A percentile compares a stretch with the other conserved stretches of the same genome.
These are phyloP conservation scores for Smutsia temminckii DNA, from an alignment of 2,797 vertebrate species.

Conservation along the genomic window DNA sequence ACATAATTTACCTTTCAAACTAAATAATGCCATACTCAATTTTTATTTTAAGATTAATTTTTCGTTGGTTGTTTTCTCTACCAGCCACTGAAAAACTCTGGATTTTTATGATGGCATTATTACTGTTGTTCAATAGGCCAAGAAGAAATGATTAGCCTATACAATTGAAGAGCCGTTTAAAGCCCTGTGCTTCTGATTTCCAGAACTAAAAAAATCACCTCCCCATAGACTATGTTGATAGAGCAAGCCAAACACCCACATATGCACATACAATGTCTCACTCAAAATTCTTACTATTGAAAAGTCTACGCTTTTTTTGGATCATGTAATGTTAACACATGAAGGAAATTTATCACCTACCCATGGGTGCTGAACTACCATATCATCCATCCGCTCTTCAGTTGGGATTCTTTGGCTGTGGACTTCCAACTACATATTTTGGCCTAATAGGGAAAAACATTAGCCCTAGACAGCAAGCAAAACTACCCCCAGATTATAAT, in stretches of 20 bases:
- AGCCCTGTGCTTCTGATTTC: conserved; percentile 37
- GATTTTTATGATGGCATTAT: conserved; percentile 28
- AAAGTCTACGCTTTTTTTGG: background rate
- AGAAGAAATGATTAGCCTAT: conserved; percentile 24
- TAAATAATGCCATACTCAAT: conserved; percentile 25
- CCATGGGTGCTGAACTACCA: background rate
- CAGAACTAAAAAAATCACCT: conserved; percentile 1
- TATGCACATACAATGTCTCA: background rate
- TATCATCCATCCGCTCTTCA: background rate
- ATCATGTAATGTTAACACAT: background rate
- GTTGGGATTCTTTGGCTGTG: background rate
- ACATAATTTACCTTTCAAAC: conserved; percentile 38
- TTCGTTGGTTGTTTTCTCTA: background rate
- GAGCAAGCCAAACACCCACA: conserved; percentile 12
- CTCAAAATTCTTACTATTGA: conserved; percentile 8
- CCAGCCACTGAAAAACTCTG: conserved; percentile 48
- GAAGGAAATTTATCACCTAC: background rate
- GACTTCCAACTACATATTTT: conserved; percentile 30
- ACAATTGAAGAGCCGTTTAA: background rate
- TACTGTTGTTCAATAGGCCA: background rate
- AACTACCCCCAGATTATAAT: background rate
- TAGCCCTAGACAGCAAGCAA: background rate
- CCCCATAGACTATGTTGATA: background rate
- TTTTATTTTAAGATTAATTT: conserved; percentile 54
- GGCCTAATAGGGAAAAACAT: background rate